Conservation (phyloP, 2,113 vertebrate species). For the Pleuronectes platessa region DNA sequence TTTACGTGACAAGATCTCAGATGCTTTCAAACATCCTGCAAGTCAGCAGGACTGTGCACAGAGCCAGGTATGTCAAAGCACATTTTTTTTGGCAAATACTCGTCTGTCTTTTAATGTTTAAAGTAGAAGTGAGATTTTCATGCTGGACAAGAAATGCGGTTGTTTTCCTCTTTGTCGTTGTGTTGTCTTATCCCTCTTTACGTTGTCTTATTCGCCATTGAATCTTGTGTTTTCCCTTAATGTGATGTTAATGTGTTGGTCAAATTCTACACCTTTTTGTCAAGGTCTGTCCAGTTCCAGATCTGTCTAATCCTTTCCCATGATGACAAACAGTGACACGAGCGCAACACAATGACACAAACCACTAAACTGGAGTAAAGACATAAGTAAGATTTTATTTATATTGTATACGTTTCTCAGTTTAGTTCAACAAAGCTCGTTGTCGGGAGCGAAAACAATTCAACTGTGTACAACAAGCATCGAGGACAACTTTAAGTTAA, state of each 20-base stretch:
- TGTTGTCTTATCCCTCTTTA: too few species aligned
- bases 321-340: neutral
- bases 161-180: neutral
- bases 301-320: too few species aligned
- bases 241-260: too few species aligned
- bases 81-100: neutral
- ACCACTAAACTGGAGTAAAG: slow-evolving; percentile 15
- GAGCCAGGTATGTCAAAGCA: neutral
- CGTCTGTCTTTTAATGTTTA: neutral
- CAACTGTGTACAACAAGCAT: slow-evolving; percentile 60
- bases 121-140: too few species aligned
- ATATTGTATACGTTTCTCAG: slow-evolving; percentile 52
- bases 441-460: slow-evolving; percentile 33
- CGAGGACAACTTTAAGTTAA: slow-evolving; percentile 63
- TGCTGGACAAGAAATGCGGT: neutral
- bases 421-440: slow-evolving; percentile 54
- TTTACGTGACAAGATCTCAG: neutral
- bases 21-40: neutral
- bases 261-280: neutral
- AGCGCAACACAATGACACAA: neutral
- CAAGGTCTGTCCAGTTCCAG: too few species aligned
- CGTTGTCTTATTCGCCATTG: too few species aligned
- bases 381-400: slow-evolving; percentile 68
- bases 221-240: too few species aligned
- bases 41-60: neutral